Evolutionary conservation across 2,797 vertebrate species (phyloP), one percentile per base, ranked within the genome.

Genomic region (Thunnus albacares): DNA sequence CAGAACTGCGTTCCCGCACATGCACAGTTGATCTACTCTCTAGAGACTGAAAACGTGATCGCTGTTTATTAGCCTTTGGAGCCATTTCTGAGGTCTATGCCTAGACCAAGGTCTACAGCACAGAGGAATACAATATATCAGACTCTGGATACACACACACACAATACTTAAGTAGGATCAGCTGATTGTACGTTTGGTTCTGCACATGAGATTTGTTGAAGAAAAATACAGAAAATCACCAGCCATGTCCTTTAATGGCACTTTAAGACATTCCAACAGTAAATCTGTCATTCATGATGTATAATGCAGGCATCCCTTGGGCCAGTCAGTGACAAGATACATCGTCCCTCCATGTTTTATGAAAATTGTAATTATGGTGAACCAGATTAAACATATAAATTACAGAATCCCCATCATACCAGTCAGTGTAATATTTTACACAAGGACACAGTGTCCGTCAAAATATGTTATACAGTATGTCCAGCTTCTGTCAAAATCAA

Each of bases 331-430:
- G 52, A 83, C 71, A 58, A 77, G 69, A 82, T 77, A 28, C 71
- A 82, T 71, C n/a, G 5, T 22, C 26, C 18, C 22, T 63, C 61
- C 30, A 69, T 75, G 78, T 82, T 78, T 80, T 62, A 78, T 69
- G 17, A 75, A 84, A 73, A 82, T 8, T 67, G 24, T 51, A 79
- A 79, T 80, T 71, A 76, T 43, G 43, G 49, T 6, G 47, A 79
- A 77, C 41, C 33, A 24, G 28, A 71, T 71, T 11, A 65, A 68
- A 80, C 60, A 30, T 43, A 61, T 45, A 62, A 64, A 49, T 64
- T 53, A 77, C 35, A 30, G 57, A 24, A 10, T 47, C 12, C 15
- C 12, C 24, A 53, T 56, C 56, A 68, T 20, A 18, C 13, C 24
- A 13, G 26, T 52, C 18, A n/a, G 30, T 60, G 66, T 52, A 17